Evolutionary conservation across 2,888 invertebrate species (phyloP).

Genomic region (Pheosia gnoma): DNA sequence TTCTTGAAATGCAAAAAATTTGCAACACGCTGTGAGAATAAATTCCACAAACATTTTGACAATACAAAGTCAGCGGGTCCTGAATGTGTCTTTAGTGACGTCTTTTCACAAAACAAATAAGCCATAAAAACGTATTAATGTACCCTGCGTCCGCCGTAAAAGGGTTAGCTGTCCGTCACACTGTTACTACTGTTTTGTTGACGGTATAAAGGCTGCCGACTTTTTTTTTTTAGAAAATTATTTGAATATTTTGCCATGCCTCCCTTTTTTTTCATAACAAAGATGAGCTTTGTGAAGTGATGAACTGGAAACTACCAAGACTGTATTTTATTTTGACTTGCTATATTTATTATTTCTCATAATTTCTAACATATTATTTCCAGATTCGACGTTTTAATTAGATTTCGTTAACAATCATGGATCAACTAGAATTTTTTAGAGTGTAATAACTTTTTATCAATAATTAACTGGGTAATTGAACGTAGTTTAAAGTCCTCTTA

Average conservation of each 20-base stretch:
- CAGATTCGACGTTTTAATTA: too few relatives aligned
- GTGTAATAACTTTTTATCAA: too few relatives aligned
- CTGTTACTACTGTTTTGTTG: slow-evolving; percentile 42
- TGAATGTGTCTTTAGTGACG: slow-evolving; percentile 52
- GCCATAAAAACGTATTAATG: slow-evolving; percentile 45
- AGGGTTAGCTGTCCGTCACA: slow-evolving; percentile 52
- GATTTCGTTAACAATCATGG: too few relatives aligned
- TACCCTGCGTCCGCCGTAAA: slow-evolving; percentile 41
- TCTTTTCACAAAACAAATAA: slow-evolving; percentile 55
- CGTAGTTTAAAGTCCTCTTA: too few relatives aligned
- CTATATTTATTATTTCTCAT: too few relatives aligned
- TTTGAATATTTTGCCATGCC: slow-evolving; percentile 11
- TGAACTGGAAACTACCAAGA: too few relatives aligned
- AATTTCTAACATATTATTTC: too few relatives aligned
- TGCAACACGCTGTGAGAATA: slow-evolving; percentile 56
- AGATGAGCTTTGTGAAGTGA: not conserved
- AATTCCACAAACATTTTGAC: slow-evolving; percentile 64
- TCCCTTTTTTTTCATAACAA: slow-evolving; percentile 1
- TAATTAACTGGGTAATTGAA: too few relatives aligned
- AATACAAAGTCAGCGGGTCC: slow-evolving; percentile 35
- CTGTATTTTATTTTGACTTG: too few relatives aligned
- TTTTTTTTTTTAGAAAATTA: slow-evolving; percentile 20
- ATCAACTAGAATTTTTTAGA: too few relatives aligned
- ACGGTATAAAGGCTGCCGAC: slow-evolving; percentile 25
- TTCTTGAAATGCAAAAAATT: slow-evolving; percentile 23